Conservation (phyloP, 2,797 vertebrate genomes). For the Epinephelus malabaricus region DNA sequence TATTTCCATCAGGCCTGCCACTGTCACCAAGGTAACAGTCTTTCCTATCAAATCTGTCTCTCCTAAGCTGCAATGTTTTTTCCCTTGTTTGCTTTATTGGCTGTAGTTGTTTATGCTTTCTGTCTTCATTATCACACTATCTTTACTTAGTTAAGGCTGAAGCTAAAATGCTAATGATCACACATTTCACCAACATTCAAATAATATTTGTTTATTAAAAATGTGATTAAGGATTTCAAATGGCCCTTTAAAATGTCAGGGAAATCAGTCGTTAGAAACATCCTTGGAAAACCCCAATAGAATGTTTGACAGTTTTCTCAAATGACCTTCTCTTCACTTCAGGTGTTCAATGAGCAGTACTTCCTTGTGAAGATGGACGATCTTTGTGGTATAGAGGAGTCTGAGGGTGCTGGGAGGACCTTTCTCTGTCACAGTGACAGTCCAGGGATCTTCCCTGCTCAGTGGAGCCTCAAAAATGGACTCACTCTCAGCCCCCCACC, state of each 20-base stretch:
- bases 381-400: constrained; percentile 84
- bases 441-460: constrained; percentile 93
- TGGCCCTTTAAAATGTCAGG: too few relatives aligned
- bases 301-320: not conserved
- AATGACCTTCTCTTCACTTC: constrained; percentile 33
- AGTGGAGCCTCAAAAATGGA: constrained; percentile 97
- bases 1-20: constrained; percentile 94
- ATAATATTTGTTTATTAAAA: too few relatives aligned
- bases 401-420: constrained; percentile 71
- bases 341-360: constrained; percentile 94
- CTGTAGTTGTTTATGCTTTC: constrained; percentile 15
- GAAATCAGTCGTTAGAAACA: too few relatives aligned
- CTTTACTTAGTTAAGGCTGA: not conserved
- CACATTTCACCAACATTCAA: too few relatives aligned
- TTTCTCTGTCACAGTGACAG: constrained; percentile 92
- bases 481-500: constrained; percentile 91
- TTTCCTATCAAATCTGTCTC: constrained; percentile 52
- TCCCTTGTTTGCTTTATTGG: constrained; percentile 18
- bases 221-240: too few relatives aligned
- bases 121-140: not conserved
- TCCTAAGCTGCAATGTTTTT: constrained; percentile 13
- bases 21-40: constrained; percentile 92
- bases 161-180: not conserved
- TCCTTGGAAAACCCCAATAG: not conserved
- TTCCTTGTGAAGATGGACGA: constrained; percentile 95